A percentile compares a stretch with the other conserved stretches of the same genome.
Conservation (phyloP, 1,140 invertebrate species). For the Phortica variegata region DNA sequence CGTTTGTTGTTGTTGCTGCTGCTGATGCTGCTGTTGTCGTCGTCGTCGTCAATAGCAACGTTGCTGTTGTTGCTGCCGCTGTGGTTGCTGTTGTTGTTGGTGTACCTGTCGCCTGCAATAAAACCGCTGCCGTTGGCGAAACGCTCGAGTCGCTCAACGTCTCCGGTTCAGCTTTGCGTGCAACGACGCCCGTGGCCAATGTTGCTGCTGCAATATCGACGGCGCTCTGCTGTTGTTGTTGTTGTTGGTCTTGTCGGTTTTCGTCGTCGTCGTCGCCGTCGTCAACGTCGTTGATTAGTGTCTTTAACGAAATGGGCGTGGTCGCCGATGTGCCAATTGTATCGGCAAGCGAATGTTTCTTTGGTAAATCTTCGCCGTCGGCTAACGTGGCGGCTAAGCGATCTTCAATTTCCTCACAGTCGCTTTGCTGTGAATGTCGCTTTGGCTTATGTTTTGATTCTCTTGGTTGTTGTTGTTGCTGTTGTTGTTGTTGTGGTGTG, state of each 20-base stretch:
- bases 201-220: constrained; percentile 48
- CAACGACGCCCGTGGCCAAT: constrained; percentile 44
- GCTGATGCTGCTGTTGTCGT: neutral
- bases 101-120: constrained; percentile 25
- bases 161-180: constrained; percentile 46
- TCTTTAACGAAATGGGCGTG: constrained; percentile 49
- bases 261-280: constrained; percentile 42
- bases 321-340: constrained; percentile 48
- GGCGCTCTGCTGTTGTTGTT: constrained; percentile 36
- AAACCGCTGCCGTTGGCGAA: constrained; percentile 39
- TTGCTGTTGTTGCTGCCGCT: neutral
- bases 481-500: constrained; percentile 14
- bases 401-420: constrained; percentile 7
- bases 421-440: neutral
- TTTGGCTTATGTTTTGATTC: constrained; percentile 3
- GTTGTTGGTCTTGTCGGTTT: too few relatives aligned
- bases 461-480: constrained; percentile 4
- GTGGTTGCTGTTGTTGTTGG: constrained; percentile 20
- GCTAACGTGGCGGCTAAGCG: constrained; percentile 1
- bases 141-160: constrained; percentile 50
- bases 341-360: constrained; percentile 47
- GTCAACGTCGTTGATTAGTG: constrained; percentile 50
- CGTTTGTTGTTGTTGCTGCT: constrained; percentile 3
- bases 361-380: constrained; percentile 20
- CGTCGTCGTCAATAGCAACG: constrained; percentile 3